Conservation (phyloP, 2,888 invertebrate species). For the Idaea dimidiata region DNA sequence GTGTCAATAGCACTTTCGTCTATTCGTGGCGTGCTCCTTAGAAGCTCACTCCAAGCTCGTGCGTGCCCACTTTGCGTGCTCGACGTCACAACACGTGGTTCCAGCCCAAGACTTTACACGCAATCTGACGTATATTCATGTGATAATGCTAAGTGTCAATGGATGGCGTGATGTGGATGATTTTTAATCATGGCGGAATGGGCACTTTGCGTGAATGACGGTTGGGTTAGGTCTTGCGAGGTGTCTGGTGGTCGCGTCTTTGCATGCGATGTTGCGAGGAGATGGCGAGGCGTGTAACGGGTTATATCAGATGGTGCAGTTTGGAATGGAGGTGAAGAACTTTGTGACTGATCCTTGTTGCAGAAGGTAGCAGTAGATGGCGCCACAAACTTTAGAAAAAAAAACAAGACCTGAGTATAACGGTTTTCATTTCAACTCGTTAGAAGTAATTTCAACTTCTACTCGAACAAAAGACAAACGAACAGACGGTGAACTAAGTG, state of each 20-base stretch:
- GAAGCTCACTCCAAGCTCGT: constrained; percentile 29
- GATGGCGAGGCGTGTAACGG: neutral
- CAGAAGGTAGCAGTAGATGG: too few species aligned
- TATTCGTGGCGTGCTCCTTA: constrained; percentile 27
- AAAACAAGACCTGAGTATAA: too few species aligned
- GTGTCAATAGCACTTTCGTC: constrained; percentile 11
- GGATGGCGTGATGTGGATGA: constrained; percentile 70
- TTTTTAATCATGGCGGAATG: constrained; percentile 64
- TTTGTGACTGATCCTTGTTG: too few species aligned
- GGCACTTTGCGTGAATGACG: constrained; percentile 56
- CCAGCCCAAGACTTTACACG: constrained; percentile 42
- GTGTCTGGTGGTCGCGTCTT: constrained; percentile 19
- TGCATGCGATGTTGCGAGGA: neutral
- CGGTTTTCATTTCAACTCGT: too few species aligned
- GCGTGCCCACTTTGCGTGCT: constrained; percentile 47
- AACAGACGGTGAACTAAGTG: too few species aligned
- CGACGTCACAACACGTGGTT: constrained; percentile 59
- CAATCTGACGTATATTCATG: constrained; percentile 46
- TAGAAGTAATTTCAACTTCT: too few species aligned
- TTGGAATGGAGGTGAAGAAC: neutral
- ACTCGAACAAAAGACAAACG: too few species aligned
- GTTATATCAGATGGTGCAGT: neutral
- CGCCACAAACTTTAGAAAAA: too few species aligned
- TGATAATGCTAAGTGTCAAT: constrained; percentile 66
- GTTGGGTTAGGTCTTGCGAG: constrained; percentile 42